Conservation (phyloP, 2,113 vertebrate species). For the Mystacornis crossleyi region DNA sequence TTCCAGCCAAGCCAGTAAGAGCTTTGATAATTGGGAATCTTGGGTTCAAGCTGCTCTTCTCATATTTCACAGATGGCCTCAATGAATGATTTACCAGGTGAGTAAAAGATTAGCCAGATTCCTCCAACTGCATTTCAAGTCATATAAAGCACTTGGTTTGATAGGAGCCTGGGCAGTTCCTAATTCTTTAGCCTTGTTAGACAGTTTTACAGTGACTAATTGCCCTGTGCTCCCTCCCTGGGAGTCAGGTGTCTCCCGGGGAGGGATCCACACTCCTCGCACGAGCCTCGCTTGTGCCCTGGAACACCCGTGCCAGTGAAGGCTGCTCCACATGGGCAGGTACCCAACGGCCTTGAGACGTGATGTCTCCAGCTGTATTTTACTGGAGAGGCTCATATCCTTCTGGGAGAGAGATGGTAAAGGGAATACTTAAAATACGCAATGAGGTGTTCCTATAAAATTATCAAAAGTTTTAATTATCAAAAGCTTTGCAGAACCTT, state of each 20-base stretch:
- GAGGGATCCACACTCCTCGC: not conserved
- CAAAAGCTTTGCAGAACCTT: not conserved
- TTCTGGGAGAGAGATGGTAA: not conserved
- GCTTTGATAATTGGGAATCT: not conserved
- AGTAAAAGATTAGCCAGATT: constrained; percentile 64
- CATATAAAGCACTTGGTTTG: not conserved
- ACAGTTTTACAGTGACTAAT: not conserved
- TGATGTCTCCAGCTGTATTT: not conserved
- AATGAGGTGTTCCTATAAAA: not conserved
- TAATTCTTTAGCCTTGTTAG: not conserved
- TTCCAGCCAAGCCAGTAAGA: constrained; percentile 17
- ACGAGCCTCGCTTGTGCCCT: fast-evolving
- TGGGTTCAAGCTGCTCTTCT: constrained; percentile 42
- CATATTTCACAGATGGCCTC: constrained; percentile 60
- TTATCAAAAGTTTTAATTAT: not conserved
- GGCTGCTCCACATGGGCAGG: not conserved
- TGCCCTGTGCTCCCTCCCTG: not conserved
- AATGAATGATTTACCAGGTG: constrained; percentile 64
- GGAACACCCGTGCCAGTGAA: fast-evolving
- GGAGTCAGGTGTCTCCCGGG: not conserved
- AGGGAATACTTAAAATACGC: not conserved
- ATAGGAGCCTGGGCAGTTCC: not conserved
- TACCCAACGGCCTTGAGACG: not conserved
- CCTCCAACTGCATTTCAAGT: not conserved
- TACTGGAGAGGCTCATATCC: not conserved